Conservation (phyloP, 2,797 vertebrate species). For the Alfaro cultratus region DNA sequence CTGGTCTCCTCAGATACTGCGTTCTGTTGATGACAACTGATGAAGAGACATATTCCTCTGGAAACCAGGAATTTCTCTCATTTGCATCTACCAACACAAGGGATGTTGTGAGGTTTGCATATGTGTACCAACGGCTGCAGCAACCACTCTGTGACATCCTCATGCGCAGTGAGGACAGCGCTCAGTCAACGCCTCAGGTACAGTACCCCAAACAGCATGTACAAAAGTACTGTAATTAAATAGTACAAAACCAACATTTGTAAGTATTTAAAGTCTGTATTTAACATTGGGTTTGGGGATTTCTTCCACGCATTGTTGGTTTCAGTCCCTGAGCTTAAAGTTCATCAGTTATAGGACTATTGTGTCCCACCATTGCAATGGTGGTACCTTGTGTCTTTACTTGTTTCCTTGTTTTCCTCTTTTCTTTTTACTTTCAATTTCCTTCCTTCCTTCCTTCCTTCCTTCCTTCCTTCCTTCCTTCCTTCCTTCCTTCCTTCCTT, state of each 20-base stretch:
- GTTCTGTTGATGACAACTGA: slow-evolving; percentile 89
- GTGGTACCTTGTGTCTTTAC: no score
- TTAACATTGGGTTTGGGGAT: neutral
- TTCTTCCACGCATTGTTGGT: neutral
- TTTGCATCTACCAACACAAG: slow-evolving; percentile 89
- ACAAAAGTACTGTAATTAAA: neutral
- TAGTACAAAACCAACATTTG: neutral
- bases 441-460: neutral
- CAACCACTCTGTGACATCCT: slow-evolving; percentile 85
- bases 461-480: neutral
- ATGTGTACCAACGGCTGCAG: slow-evolving; percentile 88
- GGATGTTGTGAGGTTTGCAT: slow-evolving; percentile 89
- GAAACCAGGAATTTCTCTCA: slow-evolving; percentile 88
- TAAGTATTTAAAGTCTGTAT: neutral
- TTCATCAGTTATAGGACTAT: no score
- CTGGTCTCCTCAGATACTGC: slow-evolving; percentile 84
- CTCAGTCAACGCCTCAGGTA: slow-evolving; percentile 71
- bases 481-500: neutral
- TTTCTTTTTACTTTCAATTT: neutral
- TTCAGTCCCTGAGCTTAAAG: neutral
- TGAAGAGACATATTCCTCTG: slow-evolving; percentile 76
- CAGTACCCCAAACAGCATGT: neutral
- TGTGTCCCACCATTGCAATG: no score
- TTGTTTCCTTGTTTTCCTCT: neutral
- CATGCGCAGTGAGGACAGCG: slow-evolving; percentile 78